These are phyloP conservation scores for Meandrina meandrites DNA, from an alignment of 92 coral and sea anemone genomes.

Conservation along the genomic window DNA sequence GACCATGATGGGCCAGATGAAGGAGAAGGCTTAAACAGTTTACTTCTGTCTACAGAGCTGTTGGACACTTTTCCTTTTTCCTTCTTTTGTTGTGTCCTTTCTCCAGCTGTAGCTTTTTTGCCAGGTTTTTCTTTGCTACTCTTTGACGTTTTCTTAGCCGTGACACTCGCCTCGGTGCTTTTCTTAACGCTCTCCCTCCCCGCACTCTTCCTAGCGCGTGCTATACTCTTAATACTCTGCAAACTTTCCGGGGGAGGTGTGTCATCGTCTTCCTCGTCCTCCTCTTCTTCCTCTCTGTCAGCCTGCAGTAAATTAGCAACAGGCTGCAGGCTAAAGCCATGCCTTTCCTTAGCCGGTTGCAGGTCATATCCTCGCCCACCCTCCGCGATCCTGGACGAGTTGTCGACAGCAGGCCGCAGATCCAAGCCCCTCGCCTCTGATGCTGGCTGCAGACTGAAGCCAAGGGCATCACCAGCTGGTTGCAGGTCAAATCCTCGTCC, in stretches of 20 bases:
- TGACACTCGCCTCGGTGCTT: constrained; percentile 38
- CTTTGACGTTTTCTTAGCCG: constrained; percentile 44
- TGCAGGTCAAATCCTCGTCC: constrained; percentile 52
- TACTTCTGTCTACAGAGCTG: constrained; percentile 33
- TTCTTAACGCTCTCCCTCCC: constrained; percentile 45
- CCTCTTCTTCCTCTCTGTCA: constrained; percentile 45
- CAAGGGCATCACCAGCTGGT: constrained; percentile 29
- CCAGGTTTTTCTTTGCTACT: constrained; percentile 8
- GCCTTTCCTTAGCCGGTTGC: constrained; percentile 36
- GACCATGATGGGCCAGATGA: constrained; percentile 92
- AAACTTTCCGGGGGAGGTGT: constrained; percentile 96
- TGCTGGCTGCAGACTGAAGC: constrained; percentile 12
- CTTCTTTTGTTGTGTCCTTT: constrained; percentile 42
- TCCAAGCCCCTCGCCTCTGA: constrained; percentile 2
- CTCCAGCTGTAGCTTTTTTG: constrained; percentile 9
- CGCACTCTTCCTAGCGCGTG: constrained; percentile 69
- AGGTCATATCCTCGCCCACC: constrained; percentile 49
- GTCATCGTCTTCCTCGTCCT: constrained; percentile 74
- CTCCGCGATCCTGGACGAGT: background rate
- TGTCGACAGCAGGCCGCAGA: background rate
- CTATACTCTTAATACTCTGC: constrained; percentile 87
- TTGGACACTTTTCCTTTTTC: constrained; percentile 37
- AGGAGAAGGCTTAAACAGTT: constrained; percentile 66
- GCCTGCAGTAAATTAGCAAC: constrained; percentile 66
- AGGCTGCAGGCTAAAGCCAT: constrained; percentile 62